Evolutionary conservation across 1,140 invertebrate genomes (phyloP).

Genomic region (Oreohelix idahoensis): DNA sequence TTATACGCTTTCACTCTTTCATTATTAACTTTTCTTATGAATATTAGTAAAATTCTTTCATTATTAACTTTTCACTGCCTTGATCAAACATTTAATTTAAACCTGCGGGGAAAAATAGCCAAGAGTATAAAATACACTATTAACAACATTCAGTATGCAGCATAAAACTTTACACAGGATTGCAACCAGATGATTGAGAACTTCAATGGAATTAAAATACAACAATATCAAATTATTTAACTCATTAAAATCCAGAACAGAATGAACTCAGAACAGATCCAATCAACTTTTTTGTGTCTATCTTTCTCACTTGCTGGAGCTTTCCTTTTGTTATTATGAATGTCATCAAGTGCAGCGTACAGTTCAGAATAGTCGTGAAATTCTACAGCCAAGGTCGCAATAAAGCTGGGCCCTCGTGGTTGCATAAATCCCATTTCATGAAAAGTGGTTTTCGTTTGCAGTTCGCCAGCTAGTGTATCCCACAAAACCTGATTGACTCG

Average conservation of each 20-base stretch:
- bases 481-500: constrained; percentile 25
- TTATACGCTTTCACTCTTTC: too few relatives aligned
- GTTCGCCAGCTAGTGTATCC: constrained; percentile 28
- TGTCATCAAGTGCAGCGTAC: constrained; percentile 4
- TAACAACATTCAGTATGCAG: too few relatives aligned
- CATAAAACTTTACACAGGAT: too few relatives aligned
- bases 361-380: constrained; percentile 37
- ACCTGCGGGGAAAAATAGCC: too few relatives aligned
- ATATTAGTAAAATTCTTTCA: too few relatives aligned
- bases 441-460: not conserved
- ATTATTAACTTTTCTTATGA: too few relatives aligned
- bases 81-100: too few relatives aligned
- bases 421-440: constrained; percentile 18
- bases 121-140: too few relatives aligned
- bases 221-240: not conserved
- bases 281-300: not conserved
- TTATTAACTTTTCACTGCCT: too few relatives aligned
- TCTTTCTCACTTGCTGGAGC: not conserved
- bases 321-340: not conserved
- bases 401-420: constrained; percentile 30
- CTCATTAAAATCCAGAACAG: too few relatives aligned
- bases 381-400: constrained; percentile 7
- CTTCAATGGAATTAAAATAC: too few relatives aligned
- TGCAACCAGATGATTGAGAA: too few relatives aligned
- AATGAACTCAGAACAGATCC: not conserved